These are phyloP conservation scores for Enteromius thamalakanensis DNA, from an alignment of 2,797 vertebrate genomes.

Conservation along the genomic window DNA sequence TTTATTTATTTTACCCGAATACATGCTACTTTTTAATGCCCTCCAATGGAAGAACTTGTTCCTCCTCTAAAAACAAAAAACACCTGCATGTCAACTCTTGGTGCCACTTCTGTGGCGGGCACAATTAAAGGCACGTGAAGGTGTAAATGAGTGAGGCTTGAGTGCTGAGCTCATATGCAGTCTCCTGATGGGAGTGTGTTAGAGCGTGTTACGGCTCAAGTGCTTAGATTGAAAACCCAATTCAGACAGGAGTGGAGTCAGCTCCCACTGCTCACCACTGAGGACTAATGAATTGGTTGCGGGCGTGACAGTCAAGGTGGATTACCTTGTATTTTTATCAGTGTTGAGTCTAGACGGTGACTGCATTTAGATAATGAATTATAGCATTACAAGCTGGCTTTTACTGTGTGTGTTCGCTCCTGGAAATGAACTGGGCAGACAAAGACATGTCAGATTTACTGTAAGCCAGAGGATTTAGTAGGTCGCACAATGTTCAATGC, in stretches of 20 bases:
- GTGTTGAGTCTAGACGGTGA: conserved; percentile 62
- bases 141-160: conserved; percentile 55
- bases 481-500: neutral
- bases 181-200: conserved; percentile 61
- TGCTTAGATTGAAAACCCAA: conserved; percentile 68
- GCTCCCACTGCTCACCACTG: conserved; percentile 54
- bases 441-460: conserved; percentile 21
- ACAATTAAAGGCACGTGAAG: conserved; percentile 54
- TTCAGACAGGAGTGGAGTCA: conserved; percentile 60
- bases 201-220: conserved; percentile 55
- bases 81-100: neutral
- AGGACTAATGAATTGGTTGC: conserved; percentile 68
- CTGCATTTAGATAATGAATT: conserved; percentile 66
- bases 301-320: conserved; percentile 64
- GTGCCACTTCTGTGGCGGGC: neutral
- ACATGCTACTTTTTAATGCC: neutral
- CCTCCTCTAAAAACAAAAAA: neutral
- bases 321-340: conserved; percentile 67
- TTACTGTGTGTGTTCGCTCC: conserved; percentile 33
- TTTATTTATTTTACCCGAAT: neutral
- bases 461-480: conserved; percentile 15
- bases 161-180: conserved; percentile 53
- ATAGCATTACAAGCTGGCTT: conserved; percentile 49
- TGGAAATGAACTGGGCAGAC: conserved; percentile 27
- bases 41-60: neutral